A percentile compares a stretch with the other conserved stretches of the same genome.
phyloP scores from a whole-genome alignment of 1,140 invertebrate genomes.

The Drosophila tani region DNA sequence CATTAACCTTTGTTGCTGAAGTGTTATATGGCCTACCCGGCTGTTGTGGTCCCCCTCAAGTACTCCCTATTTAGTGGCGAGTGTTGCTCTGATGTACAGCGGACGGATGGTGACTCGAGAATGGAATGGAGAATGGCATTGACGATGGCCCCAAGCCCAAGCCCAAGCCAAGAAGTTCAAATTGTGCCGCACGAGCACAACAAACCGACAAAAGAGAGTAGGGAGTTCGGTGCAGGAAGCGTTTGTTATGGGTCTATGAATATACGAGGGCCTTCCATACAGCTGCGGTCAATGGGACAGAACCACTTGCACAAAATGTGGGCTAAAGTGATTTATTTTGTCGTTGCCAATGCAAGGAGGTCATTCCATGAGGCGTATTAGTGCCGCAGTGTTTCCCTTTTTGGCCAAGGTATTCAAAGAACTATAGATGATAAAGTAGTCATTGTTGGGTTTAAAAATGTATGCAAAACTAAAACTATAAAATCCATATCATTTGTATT shows the following conservation, averaged over 20 bases:
- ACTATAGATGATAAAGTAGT: no score
- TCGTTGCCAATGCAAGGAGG: neutral
- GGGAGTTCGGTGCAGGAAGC: slow-evolving; percentile 38
- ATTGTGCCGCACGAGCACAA: slow-evolving; percentile 37
- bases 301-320: slow-evolving; percentile 19
- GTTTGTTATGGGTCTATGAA: slow-evolving; percentile 32
- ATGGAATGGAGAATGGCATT: slow-evolving; percentile 27
- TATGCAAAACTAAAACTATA: no score
- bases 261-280: slow-evolving; percentile 14
- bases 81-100: slow-evolving; percentile 36
- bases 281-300: slow-evolving; percentile 29
- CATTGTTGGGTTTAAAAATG: no score
- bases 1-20: slow-evolving; percentile 43
- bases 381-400: neutral
- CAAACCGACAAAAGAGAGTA: slow-evolving; percentile 26
- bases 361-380: neutral
- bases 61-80: slow-evolving; percentile 18
- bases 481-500: neutral
- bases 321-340: slow-evolving; percentile 16
- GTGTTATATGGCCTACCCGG: slow-evolving; percentile 14
- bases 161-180: slow-evolving; percentile 50
- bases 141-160: slow-evolving; percentile 43
- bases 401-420: neutral
- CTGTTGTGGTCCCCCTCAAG: slow-evolving; percentile 15
- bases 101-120: slow-evolving; percentile 31